These are phyloP conservation scores for Drosophila punjabiensis DNA, from an alignment of 1,140 invertebrate genomes.

Conservation along the genomic window DNA sequence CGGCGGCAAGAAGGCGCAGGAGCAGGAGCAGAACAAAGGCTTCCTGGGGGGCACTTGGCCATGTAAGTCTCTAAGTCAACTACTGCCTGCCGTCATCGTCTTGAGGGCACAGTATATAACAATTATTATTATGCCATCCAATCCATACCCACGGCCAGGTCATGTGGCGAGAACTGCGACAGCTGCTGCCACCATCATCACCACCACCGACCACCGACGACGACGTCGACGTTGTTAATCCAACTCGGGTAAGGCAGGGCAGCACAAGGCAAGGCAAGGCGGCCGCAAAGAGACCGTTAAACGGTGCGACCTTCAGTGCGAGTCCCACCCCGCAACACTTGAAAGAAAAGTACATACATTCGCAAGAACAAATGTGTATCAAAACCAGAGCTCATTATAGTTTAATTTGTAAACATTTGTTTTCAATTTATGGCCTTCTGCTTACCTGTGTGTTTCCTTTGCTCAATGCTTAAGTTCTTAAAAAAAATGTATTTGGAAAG, in stretches of 20 bases:
- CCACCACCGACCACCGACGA: constrained; percentile 11
- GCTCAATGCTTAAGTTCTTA: no score
- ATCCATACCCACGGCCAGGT: constrained; percentile 41
- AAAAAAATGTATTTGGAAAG: not conserved
- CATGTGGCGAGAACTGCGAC: constrained; percentile 57
- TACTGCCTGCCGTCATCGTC: constrained; percentile 23
- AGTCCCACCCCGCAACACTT: constrained; percentile 8
- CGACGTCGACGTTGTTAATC: constrained; percentile 41
- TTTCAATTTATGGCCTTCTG: not conserved
- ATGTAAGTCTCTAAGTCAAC: constrained; percentile 49
- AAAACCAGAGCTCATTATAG: not conserved
- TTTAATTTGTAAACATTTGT: not conserved
- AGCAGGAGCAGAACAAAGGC: constrained; percentile 31
- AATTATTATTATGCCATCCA: constrained; percentile 42
- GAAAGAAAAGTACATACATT: constrained; percentile 8
- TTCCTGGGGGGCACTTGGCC: constrained; percentile 39
- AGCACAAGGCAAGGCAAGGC: constrained; percentile 3
- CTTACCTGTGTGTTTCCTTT: not conserved
- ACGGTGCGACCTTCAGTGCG: constrained; percentile 65
- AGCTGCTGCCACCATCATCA: constrained; percentile 33
- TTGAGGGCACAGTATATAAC: constrained; percentile 41
- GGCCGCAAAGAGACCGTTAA: constrained; percentile 40
- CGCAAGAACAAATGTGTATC: not conserved
- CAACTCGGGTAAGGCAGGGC: constrained; percentile 41
- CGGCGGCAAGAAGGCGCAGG: constrained; percentile 8